Evolutionary conservation across 1,140 invertebrate genomes (phyloP).

Genomic region (Drosophila kepulauana): DNA sequence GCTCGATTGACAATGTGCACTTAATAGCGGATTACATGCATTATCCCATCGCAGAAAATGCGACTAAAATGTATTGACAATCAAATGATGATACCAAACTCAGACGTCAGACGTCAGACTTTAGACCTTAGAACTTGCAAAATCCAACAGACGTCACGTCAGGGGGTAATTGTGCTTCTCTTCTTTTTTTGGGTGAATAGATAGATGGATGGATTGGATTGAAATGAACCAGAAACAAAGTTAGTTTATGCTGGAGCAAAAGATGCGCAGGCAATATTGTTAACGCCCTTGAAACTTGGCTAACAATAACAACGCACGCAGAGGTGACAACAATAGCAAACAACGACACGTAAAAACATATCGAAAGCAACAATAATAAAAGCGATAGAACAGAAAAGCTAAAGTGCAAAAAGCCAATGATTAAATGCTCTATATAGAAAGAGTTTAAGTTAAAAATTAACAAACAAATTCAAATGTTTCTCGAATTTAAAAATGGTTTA

Average conservation of each 20-base stretch:
- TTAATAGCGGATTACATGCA: slow-evolving; percentile 85
- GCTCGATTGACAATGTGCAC: slow-evolving; percentile 80
- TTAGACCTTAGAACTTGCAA: slow-evolving; percentile 32
- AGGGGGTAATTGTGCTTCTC: slow-evolving; percentile 10
- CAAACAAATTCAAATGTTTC: neutral
- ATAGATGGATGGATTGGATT: slow-evolving; percentile 20
- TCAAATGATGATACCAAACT: slow-evolving; percentile 73
- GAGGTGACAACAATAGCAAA: slow-evolving; percentile 36
- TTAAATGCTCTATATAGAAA: slow-evolving; percentile 19
- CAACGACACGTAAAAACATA: slow-evolving; percentile 29
- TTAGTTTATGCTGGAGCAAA: slow-evolving; percentile 27
- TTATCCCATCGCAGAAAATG: slow-evolving; percentile 78
- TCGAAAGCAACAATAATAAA: slow-evolving; percentile 6
- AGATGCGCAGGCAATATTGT: neutral
- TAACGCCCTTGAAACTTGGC: slow-evolving; percentile 28
- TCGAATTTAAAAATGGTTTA: neutral
- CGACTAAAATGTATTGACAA: slow-evolving; percentile 83
- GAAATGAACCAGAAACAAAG: slow-evolving; percentile 52
- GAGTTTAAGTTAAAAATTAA: neutral
- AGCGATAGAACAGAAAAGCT: slow-evolving; percentile 8
- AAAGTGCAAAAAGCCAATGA: slow-evolving; percentile 36
- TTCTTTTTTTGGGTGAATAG: neutral
- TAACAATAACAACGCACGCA: slow-evolving; percentile 27
- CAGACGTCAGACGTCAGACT: slow-evolving; percentile 54
- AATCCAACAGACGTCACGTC: slow-evolving; percentile 20